Conservation (phyloP, 2,113 vertebrate genomes). For the Lagopus muta region DNA sequence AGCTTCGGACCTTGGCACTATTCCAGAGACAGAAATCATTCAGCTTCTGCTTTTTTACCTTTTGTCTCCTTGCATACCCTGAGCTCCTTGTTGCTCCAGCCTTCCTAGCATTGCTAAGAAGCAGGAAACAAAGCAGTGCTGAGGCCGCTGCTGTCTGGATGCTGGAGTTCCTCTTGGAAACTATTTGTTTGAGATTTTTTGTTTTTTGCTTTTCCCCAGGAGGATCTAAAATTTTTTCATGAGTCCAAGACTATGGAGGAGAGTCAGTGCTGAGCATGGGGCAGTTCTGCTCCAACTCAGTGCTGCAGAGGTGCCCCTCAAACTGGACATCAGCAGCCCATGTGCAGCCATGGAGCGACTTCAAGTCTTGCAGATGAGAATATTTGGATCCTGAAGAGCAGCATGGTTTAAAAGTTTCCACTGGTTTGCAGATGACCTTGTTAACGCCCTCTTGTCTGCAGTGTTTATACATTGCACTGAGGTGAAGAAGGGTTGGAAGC, state of each 20-base stretch:
- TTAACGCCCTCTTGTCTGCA: not conserved
- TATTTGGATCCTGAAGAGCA: not conserved
- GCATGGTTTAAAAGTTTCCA: not conserved
- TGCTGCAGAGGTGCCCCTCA: not conserved
- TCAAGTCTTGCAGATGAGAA: not conserved
- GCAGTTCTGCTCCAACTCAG: rapidly evolving
- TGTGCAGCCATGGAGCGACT: not conserved
- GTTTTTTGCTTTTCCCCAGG: not conserved
- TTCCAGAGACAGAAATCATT: not conserved
- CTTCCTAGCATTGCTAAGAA: not conserved
- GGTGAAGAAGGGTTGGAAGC: not conserved
- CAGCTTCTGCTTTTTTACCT: not conserved
- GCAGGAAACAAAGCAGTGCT: not conserved
- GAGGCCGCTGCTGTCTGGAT: not conserved
- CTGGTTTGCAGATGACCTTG: not conserved
- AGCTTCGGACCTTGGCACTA: rapidly evolving
- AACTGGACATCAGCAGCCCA: not conserved
- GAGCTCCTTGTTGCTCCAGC: not conserved
- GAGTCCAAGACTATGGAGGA: not conserved
- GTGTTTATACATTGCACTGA: not conserved
- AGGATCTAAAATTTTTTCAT: not conserved
- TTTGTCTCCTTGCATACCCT: not conserved
- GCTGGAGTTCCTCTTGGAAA: not conserved
- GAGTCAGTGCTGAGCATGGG: rapidly evolving
- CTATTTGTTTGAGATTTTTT: not conserved